Base-by-base conservation (phyloP, 2,113 vertebrate species). In the Labeo catla region DNA sequence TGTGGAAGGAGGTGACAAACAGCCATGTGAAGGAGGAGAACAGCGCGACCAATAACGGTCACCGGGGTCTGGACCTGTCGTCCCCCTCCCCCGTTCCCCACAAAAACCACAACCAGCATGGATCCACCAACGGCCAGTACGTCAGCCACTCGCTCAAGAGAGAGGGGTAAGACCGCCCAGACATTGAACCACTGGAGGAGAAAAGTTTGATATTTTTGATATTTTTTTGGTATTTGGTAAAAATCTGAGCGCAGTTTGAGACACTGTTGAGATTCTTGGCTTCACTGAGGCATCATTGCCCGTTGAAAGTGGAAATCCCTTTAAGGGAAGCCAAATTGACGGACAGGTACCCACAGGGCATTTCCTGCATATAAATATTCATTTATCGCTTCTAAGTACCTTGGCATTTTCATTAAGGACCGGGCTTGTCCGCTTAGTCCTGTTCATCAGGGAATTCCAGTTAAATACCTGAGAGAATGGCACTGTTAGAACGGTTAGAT, bases 1-100 rank as follows among this genome's bases (percentile, higher is more conserved):
- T 99, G 93, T 99, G 98, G 98, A 99, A 99, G 94, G 98, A 99
- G 95, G 97, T 99, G 93, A 97, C 98, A 87, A 94, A 95, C 82
- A 94, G 96, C 84, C 94, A 96, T 76, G 95, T 96, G 82, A 96
- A 97, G 82, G 98, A 98, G 92, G 98, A 99, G 93, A 94, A 95
- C 92, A 94, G 93, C 83, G 93, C 92, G 90, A 96, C 93, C 94
- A 96, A 92, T 94, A 95, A 95, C n/a, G 93, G 96, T 94, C 95
- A 95, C 91, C 92, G 95, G 61, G 97, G 97, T 88, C 93, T 99
- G 80, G 98, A 99, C 92, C 95, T 99, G 95, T 97, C 97, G 91
- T 98, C 97, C 87, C 96, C 97, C 1, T 98, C 97, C 87, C 97
- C 97, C 1, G 93, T 95, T 0, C 94, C 95, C 63, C 96, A 96